Percentiles rank a stretch among this genome's conserved stretches.
Evolutionary conservation across 2,113 vertebrate species (phyloP).

Genomic region (Heterochromis multidens): DNA sequence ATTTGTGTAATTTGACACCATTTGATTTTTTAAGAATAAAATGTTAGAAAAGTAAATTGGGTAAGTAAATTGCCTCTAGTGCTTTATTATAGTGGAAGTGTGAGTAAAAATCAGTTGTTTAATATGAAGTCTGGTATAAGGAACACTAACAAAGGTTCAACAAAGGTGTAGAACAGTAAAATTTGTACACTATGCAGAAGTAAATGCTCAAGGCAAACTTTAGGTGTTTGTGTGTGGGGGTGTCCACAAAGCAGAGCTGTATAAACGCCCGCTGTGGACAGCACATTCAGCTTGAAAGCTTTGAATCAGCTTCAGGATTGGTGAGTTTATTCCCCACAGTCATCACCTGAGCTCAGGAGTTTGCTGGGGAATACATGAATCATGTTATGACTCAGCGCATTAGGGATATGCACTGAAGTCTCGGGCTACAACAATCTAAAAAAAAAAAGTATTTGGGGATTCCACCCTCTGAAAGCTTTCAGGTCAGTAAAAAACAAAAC

Average conservation of each 20-base stretch:
- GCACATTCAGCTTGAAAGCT: slow-evolving; percentile 26
- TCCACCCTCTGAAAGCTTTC: not conserved
- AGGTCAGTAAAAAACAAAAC: not conserved
- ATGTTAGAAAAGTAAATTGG: not conserved
- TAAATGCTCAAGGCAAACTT: not conserved
- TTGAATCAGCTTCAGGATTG: not conserved
- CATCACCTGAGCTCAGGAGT: slow-evolving; percentile 39
- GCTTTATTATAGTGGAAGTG: too few species aligned
- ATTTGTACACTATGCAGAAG: not conserved
- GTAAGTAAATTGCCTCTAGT: not conserved
- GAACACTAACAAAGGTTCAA: not conserved
- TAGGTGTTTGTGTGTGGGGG: not conserved
- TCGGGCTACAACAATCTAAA: not conserved
- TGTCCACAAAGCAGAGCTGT: not conserved
- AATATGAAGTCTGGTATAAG: not conserved
- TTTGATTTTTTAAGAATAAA: not conserved
- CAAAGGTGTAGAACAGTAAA: not conserved
- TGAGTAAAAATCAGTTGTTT: not conserved
- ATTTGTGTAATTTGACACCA: not conserved
- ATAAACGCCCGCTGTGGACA: not conserved
- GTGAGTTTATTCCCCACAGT: not conserved
- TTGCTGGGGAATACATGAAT: slow-evolving; percentile 7
- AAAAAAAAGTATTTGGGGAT: not conserved
- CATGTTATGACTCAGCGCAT: slow-evolving; percentile 17
- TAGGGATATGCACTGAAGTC: not conserved